phyloP scores from a whole-genome alignment of 2,113 vertebrate species.

The Cyprinodon variegatus region DNA sequence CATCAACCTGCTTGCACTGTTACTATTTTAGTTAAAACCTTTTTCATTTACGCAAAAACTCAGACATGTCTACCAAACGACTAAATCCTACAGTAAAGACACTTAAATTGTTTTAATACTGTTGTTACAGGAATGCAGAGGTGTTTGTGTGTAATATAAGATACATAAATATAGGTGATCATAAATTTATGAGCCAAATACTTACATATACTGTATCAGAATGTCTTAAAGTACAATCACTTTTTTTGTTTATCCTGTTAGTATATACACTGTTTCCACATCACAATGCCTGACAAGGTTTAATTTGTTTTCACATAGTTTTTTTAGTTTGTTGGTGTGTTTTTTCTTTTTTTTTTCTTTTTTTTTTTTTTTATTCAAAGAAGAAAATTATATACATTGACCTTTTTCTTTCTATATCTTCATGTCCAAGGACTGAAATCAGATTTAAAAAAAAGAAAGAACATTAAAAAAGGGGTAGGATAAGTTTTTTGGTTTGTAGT shows the following conservation, averaged over 20 bases:
- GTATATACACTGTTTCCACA: not conserved
- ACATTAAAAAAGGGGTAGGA: no score
- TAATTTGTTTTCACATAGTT: no score
- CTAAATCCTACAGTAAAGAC: conserved; percentile 56
- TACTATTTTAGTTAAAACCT: not conserved
- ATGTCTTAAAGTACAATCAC: not conserved
- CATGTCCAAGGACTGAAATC: no score
- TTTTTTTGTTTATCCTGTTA: not conserved
- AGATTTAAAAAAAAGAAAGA: no score
- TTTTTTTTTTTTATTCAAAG: no score
- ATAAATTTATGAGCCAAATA: not conserved
- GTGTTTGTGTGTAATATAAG: not conserved
- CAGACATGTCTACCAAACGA: conserved; percentile 12
- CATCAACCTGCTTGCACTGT: not conserved
- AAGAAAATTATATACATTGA: no score
- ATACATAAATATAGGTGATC: not conserved
- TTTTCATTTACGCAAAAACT: no score
- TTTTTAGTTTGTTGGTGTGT: no score
- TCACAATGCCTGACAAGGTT: not conserved
- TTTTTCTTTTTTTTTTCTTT: no score
- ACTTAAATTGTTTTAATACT: conserved; percentile 10
- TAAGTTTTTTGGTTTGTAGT: no score
- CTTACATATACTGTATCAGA: not conserved
- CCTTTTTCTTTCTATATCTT: no score
- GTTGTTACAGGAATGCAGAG: not conserved